These are phyloP conservation scores for Varanus komodoensis DNA, from an alignment of 2,113 vertebrate genomes.

Conservation along the genomic window DNA sequence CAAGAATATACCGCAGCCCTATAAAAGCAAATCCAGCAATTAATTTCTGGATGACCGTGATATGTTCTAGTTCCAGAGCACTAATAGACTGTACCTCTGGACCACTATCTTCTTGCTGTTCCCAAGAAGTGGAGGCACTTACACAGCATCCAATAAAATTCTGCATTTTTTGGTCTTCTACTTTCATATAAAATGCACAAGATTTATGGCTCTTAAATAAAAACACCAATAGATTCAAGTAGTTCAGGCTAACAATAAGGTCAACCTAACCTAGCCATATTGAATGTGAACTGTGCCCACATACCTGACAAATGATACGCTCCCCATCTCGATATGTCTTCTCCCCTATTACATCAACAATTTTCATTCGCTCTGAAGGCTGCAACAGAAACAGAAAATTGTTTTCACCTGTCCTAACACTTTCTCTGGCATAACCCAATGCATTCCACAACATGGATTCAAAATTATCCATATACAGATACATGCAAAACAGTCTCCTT, in stretches of 20 bases:
- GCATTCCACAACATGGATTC: not conserved
- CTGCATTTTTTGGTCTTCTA: not conserved
- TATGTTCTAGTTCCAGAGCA: not conserved
- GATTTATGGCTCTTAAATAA: not conserved
- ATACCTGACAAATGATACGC: conserved; percentile 94
- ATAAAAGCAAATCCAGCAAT: not conserved
- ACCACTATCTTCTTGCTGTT: not conserved
- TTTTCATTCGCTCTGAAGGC: conserved; percentile 95
- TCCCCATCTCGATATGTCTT: conserved; percentile 92
- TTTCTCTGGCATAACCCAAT: not conserved
- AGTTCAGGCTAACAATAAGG: not conserved
- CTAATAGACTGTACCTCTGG: not conserved
- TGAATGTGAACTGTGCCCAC: not conserved
- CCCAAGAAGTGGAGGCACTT: not conserved
- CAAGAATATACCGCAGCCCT: too few relatives aligned
- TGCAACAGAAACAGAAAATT: conserved; percentile 69
- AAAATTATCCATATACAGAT: not conserved
- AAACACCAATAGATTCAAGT: not conserved
- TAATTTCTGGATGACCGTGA: not conserved
- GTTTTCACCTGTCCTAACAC: not conserved
- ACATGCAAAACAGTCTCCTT: not conserved
- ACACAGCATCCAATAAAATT: not conserved
- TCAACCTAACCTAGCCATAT: not conserved
- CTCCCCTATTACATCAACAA: conserved; percentile 95
- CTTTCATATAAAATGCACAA: not conserved